A percentile compares a stretch with the other conserved stretches of the same genome.
Conservation (phyloP, 2,113 vertebrate genomes). For the Thunnus maccoyii region DNA sequence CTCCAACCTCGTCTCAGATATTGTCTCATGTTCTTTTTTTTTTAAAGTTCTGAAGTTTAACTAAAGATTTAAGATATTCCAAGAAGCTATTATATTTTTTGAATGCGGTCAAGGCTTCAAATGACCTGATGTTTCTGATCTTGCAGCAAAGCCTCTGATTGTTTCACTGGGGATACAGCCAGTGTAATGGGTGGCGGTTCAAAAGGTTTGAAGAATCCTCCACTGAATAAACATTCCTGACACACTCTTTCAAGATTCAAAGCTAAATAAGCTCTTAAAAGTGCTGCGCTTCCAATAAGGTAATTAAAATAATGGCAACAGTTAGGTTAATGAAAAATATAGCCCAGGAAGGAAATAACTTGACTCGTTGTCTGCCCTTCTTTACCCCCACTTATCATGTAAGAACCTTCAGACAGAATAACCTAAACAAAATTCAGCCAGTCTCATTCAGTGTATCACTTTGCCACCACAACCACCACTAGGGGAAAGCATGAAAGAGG, state of each 20-base stretch:
- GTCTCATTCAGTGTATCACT: conserved; percentile 39
- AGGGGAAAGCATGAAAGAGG: conserved; percentile 70
- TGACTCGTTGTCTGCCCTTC: neutral
- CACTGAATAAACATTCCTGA: neutral
- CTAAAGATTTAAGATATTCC: too few relatives aligned
- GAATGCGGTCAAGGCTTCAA: too few relatives aligned
- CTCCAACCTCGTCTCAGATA: too few relatives aligned
- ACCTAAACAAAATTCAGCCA: conserved; percentile 56
- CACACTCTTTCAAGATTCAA: neutral
- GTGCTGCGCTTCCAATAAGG: neutral
- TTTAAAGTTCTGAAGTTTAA: too few relatives aligned
- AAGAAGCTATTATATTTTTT: too few relatives aligned
- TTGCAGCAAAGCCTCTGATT: neutral
- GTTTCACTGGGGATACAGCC: neutral
- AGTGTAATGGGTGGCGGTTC: neutral
- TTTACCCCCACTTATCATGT: conserved; percentile 33
- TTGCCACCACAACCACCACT: conserved; percentile 58
- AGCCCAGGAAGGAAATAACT: conserved; percentile 1
- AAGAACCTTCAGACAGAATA: conserved; percentile 50
- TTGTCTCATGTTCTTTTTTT: too few relatives aligned
- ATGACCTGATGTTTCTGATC: neutral
- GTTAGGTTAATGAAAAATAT: conserved; percentile 22
- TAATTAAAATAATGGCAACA: conserved; percentile 45
- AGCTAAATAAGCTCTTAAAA: conserved; percentile 36
- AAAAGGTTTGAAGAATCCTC: neutral